Conservation (phyloP, 1,140 invertebrate species). For the Cyrtorhinus lividipennis region DNA sequence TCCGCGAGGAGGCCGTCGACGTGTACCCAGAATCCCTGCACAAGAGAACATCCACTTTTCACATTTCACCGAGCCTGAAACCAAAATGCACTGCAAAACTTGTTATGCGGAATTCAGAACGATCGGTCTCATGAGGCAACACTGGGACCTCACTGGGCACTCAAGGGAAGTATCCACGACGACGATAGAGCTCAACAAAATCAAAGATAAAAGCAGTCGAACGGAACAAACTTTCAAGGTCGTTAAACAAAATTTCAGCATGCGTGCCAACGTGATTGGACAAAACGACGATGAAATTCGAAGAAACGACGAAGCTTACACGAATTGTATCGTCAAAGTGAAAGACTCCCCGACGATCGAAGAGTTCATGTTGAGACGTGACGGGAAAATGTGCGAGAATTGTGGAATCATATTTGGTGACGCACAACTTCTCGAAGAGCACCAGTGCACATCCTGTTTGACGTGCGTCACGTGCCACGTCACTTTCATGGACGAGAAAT, state of each 20-base stretch:
- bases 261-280: slow-evolving; percentile 12
- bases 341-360: slow-evolving; percentile 9
- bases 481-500: slow-evolving; percentile 16
- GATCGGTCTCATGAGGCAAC: slow-evolving; percentile 11
- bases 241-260: slow-evolving; percentile 20
- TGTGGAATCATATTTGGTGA: slow-evolving; percentile 16
- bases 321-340: slow-evolving; percentile 12
- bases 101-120: slow-evolving; percentile 14
- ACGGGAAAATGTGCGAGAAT: slow-evolving; percentile 15
- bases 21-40: neutral
- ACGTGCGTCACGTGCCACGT: slow-evolving; percentile 17
- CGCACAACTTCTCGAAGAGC: slow-evolving; percentile 10
- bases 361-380: slow-evolving; percentile 6
- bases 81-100: slow-evolving; percentile 16
- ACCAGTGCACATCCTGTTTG: slow-evolving; percentile 11
- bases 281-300: slow-evolving; percentile 14
- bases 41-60: slow-evolving; percentile 3
- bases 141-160: slow-evolving; percentile 20
- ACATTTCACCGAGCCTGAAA: neutral
- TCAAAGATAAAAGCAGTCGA: slow-evolving; percentile 18
- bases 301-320: slow-evolving; percentile 2
- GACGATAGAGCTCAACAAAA: slow-evolving; percentile 18
- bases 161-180: slow-evolving; percentile 16
- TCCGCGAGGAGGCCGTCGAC: too few species aligned
- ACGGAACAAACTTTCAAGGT: slow-evolving; percentile 22